Evolutionary conservation across 2,113 vertebrate genomes (phyloP).

Genomic region (Ptychochromis oligacanthus): DNA sequence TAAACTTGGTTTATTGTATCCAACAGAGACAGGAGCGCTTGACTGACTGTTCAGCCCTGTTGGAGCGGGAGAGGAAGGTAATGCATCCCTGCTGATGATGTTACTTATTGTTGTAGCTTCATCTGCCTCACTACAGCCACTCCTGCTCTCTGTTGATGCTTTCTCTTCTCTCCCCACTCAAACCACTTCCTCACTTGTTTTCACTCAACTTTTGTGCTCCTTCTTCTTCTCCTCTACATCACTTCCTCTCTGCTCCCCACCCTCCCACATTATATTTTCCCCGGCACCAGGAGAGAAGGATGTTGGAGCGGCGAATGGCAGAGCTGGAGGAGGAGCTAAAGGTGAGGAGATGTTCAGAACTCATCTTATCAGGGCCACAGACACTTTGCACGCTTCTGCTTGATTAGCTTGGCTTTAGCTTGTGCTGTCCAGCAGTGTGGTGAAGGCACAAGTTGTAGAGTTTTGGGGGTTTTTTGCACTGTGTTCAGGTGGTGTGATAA

Average conservation of each 20-base stretch:
- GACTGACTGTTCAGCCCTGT: constrained; percentile 82
- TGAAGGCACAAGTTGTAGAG: not conserved
- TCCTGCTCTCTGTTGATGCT: constrained; percentile 47
- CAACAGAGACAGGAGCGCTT: constrained; percentile 84
- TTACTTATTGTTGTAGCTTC: constrained; percentile 37
- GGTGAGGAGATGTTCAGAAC: constrained; percentile 66
- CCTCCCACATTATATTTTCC: constrained; percentile 14
- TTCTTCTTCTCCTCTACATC: constrained; percentile 1
- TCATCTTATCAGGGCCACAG: constrained; percentile 10
- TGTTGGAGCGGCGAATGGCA: constrained; percentile 82
- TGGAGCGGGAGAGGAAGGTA: constrained; percentile 87
- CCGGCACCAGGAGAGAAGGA: constrained; percentile 77
- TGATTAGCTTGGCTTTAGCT: constrained; percentile 64
- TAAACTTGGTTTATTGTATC: constrained; percentile 12
- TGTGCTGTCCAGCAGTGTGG: constrained; percentile 34
- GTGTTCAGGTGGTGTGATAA: not conserved
- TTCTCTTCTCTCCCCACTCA: constrained; percentile 18
- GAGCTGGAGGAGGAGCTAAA: constrained; percentile 86
- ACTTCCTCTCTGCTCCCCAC: constrained; percentile 10
- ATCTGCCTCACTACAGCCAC: constrained; percentile 64
- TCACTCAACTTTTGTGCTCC: constrained; percentile 37
- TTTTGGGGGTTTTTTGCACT: not conserved
- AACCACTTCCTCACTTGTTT: constrained; percentile 54
- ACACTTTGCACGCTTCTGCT: constrained; percentile 66
- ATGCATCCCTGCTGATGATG: not conserved